Percentiles rank a stretch among this genome's conserved stretches.
These are phyloP conservation scores for Ctenopoma kingsleyae DNA, from an alignment of 2,797 vertebrate species.

Conservation along the genomic window DNA sequence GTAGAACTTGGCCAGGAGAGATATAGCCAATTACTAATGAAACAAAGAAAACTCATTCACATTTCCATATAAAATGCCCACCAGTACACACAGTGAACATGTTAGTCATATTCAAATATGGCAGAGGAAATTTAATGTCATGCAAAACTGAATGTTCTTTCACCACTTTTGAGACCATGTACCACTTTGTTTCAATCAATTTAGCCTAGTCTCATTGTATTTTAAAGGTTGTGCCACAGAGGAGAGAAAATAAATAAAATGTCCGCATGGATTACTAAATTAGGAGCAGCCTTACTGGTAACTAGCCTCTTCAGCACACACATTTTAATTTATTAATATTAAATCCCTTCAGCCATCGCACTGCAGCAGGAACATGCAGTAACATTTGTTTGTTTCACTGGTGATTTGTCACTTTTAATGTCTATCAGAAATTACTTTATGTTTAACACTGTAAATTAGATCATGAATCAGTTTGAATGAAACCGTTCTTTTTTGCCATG, in stretches of 20 bases:
- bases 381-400: not conserved
- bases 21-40: constrained; percentile 47
- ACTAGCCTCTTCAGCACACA: too few relatives aligned
- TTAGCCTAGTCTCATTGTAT: too few relatives aligned
- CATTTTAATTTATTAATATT: too few relatives aligned
- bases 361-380: too few relatives aligned
- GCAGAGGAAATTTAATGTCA: constrained; percentile 28
- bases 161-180: constrained; percentile 10
- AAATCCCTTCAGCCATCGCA: too few relatives aligned
- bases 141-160: constrained; percentile 5
- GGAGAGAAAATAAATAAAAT: too few relatives aligned
- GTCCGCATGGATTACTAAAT: too few relatives aligned
- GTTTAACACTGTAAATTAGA: not conserved
- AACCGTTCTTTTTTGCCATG: not conserved
- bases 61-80: constrained; percentile 24
- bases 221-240: too few relatives aligned
- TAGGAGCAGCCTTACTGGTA: too few relatives aligned
- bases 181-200: not conserved
- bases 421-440: not conserved
- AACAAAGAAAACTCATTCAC: constrained; percentile 47
- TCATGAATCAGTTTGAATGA: not conserved
- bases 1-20: constrained; percentile 19
- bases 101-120: constrained; percentile 33
- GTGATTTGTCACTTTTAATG: not conserved
- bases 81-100: constrained; percentile 34